These are phyloP conservation scores for Aphrophora alni DNA, from an alignment of 2,888 invertebrate species.

Conservation along the genomic window DNA sequence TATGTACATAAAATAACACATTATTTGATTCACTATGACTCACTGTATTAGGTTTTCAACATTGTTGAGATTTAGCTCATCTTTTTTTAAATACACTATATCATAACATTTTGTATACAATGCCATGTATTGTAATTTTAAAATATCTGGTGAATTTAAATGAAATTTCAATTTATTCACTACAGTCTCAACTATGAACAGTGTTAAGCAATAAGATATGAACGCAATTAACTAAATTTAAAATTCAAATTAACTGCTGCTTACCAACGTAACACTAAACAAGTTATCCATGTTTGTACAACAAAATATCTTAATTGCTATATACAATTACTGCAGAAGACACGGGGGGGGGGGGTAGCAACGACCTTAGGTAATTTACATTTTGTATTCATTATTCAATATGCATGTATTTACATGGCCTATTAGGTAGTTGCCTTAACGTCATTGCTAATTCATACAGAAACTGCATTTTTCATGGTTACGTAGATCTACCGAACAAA, in stretches of 20 bases:
- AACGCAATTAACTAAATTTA: not conserved
- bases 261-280: not conserved
- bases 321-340: not conserved
- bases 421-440: not conserved
- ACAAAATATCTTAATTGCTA: not conserved
- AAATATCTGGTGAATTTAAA: no score
- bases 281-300: not conserved
- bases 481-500: no score
- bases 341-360: not conserved
- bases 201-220: not conserved
- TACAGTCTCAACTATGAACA: not conserved
- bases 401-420: not conserved
- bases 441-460: not conserved
- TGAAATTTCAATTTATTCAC: no score
- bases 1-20: no score
- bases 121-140: no score
- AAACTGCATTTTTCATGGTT: no score
- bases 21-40: no score
- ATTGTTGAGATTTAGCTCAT: no score
- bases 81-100: no score
- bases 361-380: conserved; percentile 2
- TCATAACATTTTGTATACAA: no score
- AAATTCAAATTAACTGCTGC: not conserved
- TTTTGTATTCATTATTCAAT: not conserved
- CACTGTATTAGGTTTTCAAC: no score